These are phyloP conservation scores for Trissoscelio sp. DNA, from an alignment of 2,888 invertebrate species.

Conservation along the genomic window DNA sequence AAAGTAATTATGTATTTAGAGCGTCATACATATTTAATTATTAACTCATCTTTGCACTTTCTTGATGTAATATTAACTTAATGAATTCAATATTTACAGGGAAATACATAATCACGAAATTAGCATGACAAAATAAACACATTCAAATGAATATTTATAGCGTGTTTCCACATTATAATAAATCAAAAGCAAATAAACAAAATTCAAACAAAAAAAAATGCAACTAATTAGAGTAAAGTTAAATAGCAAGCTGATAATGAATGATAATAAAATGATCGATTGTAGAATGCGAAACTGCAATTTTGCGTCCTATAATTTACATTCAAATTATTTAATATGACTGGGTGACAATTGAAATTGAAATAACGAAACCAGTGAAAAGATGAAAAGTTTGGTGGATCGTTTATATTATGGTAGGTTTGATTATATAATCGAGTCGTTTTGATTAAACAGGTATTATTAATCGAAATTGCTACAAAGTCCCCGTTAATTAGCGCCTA, in stretches of 20 bases:
- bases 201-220: no score
- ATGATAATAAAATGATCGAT: no score
- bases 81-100: constrained; percentile 7
- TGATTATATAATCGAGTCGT: constrained; percentile 21
- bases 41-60: constrained; percentile 24
- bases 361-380: background rate
- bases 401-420: background rate
- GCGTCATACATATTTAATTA: constrained; percentile 34
- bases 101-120: background rate
- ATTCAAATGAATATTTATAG: background rate
- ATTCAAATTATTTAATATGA: no score
- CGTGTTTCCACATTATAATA: background rate
- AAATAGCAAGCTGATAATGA: no score
- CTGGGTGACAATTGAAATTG: no score
- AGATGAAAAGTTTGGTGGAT: background rate
- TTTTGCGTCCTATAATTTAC: no score
- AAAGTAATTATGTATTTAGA: constrained; percentile 41
- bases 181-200: no score
- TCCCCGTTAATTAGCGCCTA: constrained; percentile 60
- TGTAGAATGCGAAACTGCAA: no score
- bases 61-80: constrained; percentile 15
- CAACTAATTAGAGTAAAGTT: no score
- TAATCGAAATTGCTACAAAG: constrained; percentile 49
- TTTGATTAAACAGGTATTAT: constrained; percentile 52
- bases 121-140: background rate